Evolutionary conservation across 2,113 vertebrate species (phyloP).

Genomic region (Emydocephalus ijimae): DNA sequence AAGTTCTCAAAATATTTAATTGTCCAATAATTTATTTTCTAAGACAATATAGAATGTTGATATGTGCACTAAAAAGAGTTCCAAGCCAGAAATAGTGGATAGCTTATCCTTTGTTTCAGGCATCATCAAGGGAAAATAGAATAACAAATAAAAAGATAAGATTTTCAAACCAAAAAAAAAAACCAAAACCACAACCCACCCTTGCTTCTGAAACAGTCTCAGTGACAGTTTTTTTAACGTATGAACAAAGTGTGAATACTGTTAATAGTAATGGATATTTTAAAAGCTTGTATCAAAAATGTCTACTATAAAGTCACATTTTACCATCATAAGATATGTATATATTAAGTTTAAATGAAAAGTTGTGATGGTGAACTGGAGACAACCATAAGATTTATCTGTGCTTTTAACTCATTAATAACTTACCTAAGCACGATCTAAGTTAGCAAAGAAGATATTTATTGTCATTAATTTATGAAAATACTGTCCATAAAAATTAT

Average conservation of each 20-base stretch:
- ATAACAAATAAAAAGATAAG: background rate
- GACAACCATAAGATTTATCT: background rate
- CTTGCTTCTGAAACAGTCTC: background rate
- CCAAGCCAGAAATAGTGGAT: background rate
- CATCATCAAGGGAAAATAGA: background rate
- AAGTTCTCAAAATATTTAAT: background rate
- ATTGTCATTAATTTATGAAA: background rate
- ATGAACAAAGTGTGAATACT: background rate
- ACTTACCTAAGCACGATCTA: background rate
- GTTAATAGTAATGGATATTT: background rate
- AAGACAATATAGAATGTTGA: background rate
- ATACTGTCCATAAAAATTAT: background rate
- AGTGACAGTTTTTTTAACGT: background rate
- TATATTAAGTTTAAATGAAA: background rate
- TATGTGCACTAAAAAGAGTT: background rate
- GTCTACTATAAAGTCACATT: background rate
- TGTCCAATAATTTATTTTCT: background rate
- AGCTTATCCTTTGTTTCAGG: background rate
- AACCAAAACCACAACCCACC: background rate
- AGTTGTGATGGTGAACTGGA: background rate
- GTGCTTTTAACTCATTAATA: background rate
- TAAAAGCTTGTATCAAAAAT: background rate
- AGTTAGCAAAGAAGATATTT: background rate
- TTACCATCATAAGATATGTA: no score
- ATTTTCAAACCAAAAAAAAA: background rate